These are phyloP conservation scores for Dromococcyx pavoninus DNA, from an alignment of 2,797 vertebrate genomes.

Conservation along the genomic window DNA sequence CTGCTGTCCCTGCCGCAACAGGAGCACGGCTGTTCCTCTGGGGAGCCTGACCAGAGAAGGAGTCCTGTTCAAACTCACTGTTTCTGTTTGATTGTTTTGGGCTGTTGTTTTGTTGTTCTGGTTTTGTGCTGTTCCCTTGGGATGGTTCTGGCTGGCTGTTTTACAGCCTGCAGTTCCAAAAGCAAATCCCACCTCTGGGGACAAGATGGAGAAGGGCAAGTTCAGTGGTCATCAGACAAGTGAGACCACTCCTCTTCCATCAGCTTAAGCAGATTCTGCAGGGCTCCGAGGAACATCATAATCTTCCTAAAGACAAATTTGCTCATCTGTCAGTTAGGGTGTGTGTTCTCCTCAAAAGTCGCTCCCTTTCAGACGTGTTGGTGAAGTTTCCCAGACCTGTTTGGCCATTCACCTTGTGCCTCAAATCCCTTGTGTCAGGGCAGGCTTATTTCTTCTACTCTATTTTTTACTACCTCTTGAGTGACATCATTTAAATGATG, in stretches of 20 bases:
- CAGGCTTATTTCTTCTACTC: neutral
- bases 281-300: neutral
- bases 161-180: neutral
- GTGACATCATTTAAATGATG: constrained; percentile 21
- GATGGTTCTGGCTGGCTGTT: neutral
- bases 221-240: neutral
- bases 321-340: neutral
- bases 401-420: neutral
- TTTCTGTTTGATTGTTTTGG: neutral
- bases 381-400: neutral
- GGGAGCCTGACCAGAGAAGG: neutral
- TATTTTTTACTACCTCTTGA: constrained; percentile 3
- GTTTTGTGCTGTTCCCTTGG: neutral
- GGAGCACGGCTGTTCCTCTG: neutral
- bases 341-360: neutral
- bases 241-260: neutral
- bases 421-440: neutral
- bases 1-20: neutral
- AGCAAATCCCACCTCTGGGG: neutral
- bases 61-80: neutral
- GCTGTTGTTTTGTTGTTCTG: neutral
- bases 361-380: neutral
- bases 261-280: neutral
- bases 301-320: neutral
- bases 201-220: neutral